Evolutionary conservation across 2,797 vertebrate species (phyloP), one percentile per base, ranked within the genome.

Genomic region (Onychomys leucogaster): DNA sequence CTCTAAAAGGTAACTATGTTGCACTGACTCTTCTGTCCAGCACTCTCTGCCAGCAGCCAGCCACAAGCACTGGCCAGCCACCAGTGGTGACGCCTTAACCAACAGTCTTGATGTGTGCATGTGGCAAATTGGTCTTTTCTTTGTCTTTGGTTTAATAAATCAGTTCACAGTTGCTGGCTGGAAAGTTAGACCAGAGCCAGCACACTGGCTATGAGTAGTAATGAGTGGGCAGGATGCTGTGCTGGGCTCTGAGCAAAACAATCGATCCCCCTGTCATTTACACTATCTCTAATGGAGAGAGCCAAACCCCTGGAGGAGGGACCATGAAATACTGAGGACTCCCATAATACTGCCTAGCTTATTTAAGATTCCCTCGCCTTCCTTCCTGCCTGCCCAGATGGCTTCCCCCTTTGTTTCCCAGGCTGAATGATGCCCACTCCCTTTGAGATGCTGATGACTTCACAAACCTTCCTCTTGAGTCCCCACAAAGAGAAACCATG

Each of bases 351-450:
- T 73, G 46, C 29, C 85, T 91, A 3, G 8, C 82, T 95, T 94
- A 95, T 96, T 96, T 94, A 89, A 10, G 46, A 90, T 88, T 93
- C 65, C 73, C 71, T 92, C 87, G 94, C 94, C 59, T 63, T 84
- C 86, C 89, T 97, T 91, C 95, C 89, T 93, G 78, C 84, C 89
- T 43, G 9, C 65, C 76, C 82, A 95, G 94, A 95, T 97, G 89
- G 61, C 52, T 88, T 94, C 75, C 57, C 73, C 95, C 89, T 96
- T 96, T 77, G 89, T 90, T 96, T 94, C 76, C 21, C 16, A 86
- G 90, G 71, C 71, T 82, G n/a, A 92, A 77, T 86, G 90, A 89
- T 34, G 27, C 59, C 94, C 84, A 32, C 46, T 82, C 25, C 61
- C 37, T 86, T 77, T 73, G 80, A 86, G 63, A 91, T 63, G 65